phyloP scores from a whole-genome alignment of 1,140 invertebrate genomes.

The Temnothorax longispinosus region DNA sequence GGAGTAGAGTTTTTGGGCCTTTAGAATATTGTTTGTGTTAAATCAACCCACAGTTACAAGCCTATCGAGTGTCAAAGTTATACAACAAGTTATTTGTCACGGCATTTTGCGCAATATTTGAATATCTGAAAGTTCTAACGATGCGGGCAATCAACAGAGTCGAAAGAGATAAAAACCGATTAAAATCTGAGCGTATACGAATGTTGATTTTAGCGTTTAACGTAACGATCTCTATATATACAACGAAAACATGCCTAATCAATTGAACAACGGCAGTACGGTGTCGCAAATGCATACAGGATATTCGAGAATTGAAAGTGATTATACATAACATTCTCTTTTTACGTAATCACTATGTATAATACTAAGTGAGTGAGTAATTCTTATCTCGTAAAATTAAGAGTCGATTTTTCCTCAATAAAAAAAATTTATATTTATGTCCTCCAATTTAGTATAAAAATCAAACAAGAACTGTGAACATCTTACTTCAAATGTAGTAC shows the following conservation, averaged over 20 bases:
- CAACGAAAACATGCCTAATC: slow-evolving; percentile 3
- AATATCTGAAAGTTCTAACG: not conserved
- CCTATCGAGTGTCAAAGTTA: not conserved
- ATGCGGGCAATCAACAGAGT: not conserved
- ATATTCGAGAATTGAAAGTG: not conserved
- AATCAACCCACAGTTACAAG: not conserved
- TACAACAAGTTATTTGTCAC: not conserved
- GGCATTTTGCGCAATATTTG: not conserved
- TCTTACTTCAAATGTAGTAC: not conserved
- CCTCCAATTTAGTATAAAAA: not conserved
- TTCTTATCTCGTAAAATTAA: not conserved
- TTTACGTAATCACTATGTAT: not conserved
- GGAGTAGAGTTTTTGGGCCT: too few species aligned
- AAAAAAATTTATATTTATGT: not conserved
- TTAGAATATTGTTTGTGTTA: not conserved
- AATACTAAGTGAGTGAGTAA: not conserved
- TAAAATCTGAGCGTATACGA: not conserved
- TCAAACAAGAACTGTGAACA: not conserved
- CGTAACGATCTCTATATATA: not conserved
- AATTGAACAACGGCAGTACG: slow-evolving; percentile 10
- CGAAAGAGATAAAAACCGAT: not conserved
- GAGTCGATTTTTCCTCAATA: not conserved
- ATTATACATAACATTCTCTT: not conserved
- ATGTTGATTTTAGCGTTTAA: not conserved
- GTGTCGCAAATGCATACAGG: not conserved